Conservation (phyloP, 2,113 vertebrate species). For the Puma concolor region DNA sequence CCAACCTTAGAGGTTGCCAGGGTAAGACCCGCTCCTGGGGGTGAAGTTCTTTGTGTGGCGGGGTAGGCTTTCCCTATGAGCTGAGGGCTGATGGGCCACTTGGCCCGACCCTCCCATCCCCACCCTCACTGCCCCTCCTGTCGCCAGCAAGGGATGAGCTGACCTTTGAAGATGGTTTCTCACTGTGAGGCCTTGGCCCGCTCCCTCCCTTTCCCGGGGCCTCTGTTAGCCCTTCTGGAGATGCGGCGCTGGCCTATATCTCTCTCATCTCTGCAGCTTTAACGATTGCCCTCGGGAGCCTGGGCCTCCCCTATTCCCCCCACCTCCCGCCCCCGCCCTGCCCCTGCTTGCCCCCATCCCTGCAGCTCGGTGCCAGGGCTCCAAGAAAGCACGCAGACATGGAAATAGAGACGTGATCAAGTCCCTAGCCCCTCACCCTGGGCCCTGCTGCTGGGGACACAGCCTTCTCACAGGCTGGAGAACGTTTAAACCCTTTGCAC, state of each 20-base stretch:
- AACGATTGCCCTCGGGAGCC: too few relatives aligned
- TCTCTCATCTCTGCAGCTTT: background rate
- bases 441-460: background rate
- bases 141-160: background rate
- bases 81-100: background rate
- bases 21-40: background rate
- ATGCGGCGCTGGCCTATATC: fast-evolving
- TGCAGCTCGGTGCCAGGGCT: too few relatives aligned
- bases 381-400: background rate
- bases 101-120: too few relatives aligned
- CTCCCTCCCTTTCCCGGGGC: background rate
- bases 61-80: background rate
- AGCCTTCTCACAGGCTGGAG: background rate
- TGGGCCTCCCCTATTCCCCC: background rate
- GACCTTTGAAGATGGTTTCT: background rate
- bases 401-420: background rate
- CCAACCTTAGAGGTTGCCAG: background rate
- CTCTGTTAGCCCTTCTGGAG: background rate
- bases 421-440: background rate
- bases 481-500: slow-evolving; percentile 63
- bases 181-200: too few relatives aligned
- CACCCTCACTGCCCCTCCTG: fast-evolving
- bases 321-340: fast-evolving
- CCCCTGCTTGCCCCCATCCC: background rate
- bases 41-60: background rate